Evolutionary conservation across 2,888 invertebrate genomes (phyloP), one percentile per base, ranked within the genome.

Genomic region (Macaria notata): DNA sequence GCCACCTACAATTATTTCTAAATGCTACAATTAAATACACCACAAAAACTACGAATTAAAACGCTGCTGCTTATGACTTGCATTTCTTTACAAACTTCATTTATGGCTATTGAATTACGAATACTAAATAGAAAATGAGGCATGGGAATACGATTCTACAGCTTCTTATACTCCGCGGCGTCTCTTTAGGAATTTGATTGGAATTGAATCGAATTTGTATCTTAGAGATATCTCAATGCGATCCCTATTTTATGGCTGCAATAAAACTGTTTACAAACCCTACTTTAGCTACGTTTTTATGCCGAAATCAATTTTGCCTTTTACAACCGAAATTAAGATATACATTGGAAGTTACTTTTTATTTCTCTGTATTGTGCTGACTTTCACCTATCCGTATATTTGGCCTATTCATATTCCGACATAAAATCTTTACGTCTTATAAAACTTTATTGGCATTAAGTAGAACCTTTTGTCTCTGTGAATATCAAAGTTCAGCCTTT

Each of bases 51-150:
- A 19, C 30, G 7, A 46, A 56, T 30, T 6, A 46, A 54, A 19
- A 42, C 79, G 79, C 76, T 70, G 43, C 51, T 64, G 68, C 75
- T 65, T 70, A 48, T 72, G 7, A 66, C 64, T 76, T 74, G 57
- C 41, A 31, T 43, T 36, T 54, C 59, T 63, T 63, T 56, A 60
- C 69, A 68, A 76, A 78, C 64, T 74, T 76, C 74, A 68, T 76
- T 82, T 83, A 81, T 78, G 72, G 77, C 79, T 74, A 81, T 81
- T 81, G 81, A 83, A 83, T 82, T 81, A 79, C 79, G 78, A 79
- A 84, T 83, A 75, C 75, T 79, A 81, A 83, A 76, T 78, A 78
- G 79, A 79, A 76, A 81, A 81, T 83, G 79, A 81, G 72, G 73
- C 80, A 83, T 81, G 82, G 82, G 82, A 83, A 83, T 78, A 56